A percentile compares a stretch with the other conserved stretches of the same genome.
These are phyloP conservation scores for Pogoniulus pusillus DNA, from an alignment of 2,797 vertebrate genomes.

Conservation along the genomic window DNA sequence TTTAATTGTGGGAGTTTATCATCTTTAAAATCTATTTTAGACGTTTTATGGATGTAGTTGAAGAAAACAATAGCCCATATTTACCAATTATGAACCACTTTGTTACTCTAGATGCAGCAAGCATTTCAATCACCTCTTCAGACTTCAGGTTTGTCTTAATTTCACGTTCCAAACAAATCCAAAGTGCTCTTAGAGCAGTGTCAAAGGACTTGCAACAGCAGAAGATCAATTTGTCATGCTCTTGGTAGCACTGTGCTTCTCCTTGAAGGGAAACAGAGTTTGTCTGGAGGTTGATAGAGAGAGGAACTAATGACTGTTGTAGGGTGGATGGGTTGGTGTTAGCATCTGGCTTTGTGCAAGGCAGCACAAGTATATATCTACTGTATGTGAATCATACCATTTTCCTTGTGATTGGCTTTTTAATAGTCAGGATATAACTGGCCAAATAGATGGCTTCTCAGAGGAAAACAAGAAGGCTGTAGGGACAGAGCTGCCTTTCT, in stretches of 20 bases:
- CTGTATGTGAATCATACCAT: neutral
- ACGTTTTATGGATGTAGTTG: neutral
- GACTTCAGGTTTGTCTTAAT: conserved; percentile 41
- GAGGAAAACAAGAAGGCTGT: neutral
- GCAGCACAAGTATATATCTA: neutral
- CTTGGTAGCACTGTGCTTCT: neutral
- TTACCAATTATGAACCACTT: neutral
- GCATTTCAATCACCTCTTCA: neutral
- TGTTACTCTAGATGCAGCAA: neutral
- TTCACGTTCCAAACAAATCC: conserved; percentile 15
- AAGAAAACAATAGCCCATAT: neutral
- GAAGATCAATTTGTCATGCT: conserved; percentile 41
- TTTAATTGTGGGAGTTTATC: neutral
- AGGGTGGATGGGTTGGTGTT: neutral
- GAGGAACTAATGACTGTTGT: neutral
- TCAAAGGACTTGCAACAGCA: conserved; percentile 30
- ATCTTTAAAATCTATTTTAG: neutral
- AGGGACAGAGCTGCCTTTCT: conserved; percentile 13
- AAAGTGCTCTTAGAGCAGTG: neutral
- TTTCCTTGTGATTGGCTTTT: conserved; percentile 10
- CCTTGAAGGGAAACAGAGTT: neutral
- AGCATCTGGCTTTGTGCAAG: neutral
- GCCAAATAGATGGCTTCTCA: neutral
- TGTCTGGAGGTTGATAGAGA: neutral
- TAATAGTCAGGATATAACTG: conserved; percentile 32